Conservation (phyloP, 2,113 vertebrate genomes). For the Sebastes fasciatus region DNA sequence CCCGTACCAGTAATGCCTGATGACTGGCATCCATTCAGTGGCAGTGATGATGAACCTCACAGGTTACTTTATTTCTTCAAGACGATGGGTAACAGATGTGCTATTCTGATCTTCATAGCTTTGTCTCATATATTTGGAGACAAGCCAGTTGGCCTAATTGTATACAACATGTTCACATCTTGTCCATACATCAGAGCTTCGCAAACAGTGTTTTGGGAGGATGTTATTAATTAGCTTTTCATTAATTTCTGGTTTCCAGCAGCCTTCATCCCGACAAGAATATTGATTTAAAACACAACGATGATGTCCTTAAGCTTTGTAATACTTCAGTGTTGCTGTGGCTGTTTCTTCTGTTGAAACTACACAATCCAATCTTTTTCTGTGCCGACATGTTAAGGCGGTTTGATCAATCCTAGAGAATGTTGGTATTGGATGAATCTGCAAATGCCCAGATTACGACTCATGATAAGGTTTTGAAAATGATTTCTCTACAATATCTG, state of each 20-base stretch:
- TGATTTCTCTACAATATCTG: neutral
- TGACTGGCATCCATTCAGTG: neutral
- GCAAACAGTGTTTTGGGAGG: neutral
- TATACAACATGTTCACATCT: conserved; percentile 1
- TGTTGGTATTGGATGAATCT: neutral
- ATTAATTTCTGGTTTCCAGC: neutral
- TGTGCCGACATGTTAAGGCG: neutral
- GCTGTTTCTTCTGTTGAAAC: neutral
- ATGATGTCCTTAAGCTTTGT: neutral
- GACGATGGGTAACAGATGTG: neutral
- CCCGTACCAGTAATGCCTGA: neutral
- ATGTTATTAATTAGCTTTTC: neutral
- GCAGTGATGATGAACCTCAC: conserved; percentile 7
- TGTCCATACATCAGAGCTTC: neutral
- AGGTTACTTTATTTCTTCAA: neutral
- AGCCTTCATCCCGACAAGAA: neutral
- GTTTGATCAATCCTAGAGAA: neutral
- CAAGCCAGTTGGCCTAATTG: neutral
- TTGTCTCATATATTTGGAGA: neutral
- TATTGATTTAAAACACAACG: neutral
- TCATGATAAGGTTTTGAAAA: neutral
- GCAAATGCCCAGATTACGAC: too few species aligned
- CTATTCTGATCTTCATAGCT: neutral
- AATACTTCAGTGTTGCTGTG: neutral
- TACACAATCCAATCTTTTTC: neutral